Conservation (phyloP, 2,888 invertebrate genomes). For the Hydraecia micacea region DNA sequence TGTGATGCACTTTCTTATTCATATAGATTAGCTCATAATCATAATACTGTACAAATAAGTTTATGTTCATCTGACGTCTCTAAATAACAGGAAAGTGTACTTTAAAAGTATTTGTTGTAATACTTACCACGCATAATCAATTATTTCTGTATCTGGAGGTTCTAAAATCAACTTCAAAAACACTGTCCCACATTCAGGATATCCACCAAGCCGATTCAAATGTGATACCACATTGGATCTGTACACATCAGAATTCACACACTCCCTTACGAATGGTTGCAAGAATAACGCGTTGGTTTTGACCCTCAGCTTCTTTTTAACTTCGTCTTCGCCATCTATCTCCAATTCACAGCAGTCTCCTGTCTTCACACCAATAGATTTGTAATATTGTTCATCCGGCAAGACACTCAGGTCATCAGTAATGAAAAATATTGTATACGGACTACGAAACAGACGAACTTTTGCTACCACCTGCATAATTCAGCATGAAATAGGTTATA, state of each 20-base stretch:
- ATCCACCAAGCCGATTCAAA: constrained; percentile 74
- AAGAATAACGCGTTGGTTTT: constrained; percentile 79
- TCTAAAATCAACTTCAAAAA: constrained; percentile 88
- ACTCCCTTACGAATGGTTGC: constrained; percentile 81
- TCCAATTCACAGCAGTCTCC: constrained; percentile 72
- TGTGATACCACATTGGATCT: constrained; percentile 78
- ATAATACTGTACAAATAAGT: background rate
- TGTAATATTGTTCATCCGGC: constrained; percentile 74
- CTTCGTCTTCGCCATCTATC: constrained; percentile 61
- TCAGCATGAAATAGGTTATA: constrained; percentile 76
- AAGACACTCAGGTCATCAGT: constrained; percentile 76
- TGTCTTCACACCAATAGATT: constrained; percentile 76
- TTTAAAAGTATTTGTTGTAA: background rate
- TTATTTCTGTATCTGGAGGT: constrained; percentile 91
- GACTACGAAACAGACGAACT: constrained; percentile 77
- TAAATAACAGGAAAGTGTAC: background rate
- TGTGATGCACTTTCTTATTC: background rate
- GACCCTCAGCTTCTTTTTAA: constrained; percentile 70
- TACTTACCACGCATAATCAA: constrained; percentile 93
- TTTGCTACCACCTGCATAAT: constrained; percentile 81
- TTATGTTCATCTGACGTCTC: background rate
- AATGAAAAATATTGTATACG: constrained; percentile 80
- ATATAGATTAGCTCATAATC: background rate
- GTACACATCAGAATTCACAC: constrained; percentile 78
- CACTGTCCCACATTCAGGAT: constrained; percentile 73